Evolutionary conservation across 2,888 invertebrate species (phyloP), one percentile per base, ranked within the genome.

Genomic region (Acrobasis consociella): DNA sequence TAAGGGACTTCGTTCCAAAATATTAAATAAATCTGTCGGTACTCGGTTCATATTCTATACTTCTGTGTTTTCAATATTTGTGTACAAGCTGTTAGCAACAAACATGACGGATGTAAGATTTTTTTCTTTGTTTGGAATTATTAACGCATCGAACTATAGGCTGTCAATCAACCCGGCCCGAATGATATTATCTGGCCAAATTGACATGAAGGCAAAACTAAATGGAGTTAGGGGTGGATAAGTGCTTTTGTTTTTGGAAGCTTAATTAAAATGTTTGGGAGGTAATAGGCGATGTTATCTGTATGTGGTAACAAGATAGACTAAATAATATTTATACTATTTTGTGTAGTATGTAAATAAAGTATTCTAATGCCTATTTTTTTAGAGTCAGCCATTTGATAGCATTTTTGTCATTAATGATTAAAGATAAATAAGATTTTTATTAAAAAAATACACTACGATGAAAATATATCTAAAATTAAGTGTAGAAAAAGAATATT

Each of bases 111-210:
- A 56, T 56, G 56, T 42, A 83, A 31, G 13, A 22, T 42, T 42
- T 56, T 56, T 55, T 56, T 56, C 39, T 39, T 56, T 56, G 46
- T 46, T n/a, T 46, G 75, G 67, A 81, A 81, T 81, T 82, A 83
- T 81, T 77, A 80, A 81, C 78, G 78, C 83, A 81, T 85, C 80
- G 74, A 74, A 81, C 82, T 85, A 81, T 63, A 72, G 70, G 64
- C 72, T 75, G 85, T 84, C 86, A 85, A 83, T 87, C 85, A 86
- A 72, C 58, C 59, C 60, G 58, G 62, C 62, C 65, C 69, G 65
- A 69, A 67, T 64, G 77, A 81, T 81, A 64, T 58, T 79, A 81
- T 83, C 74, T 62, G 73, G 59, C 65, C 37, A 64, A 69, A 72
- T 70, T 69, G 68, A 67, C 67, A 67, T 69, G 62, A 67, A 69